Conservation (phyloP, 2,888 invertebrate species). For the Melangyna quadrimaculata region DNA sequence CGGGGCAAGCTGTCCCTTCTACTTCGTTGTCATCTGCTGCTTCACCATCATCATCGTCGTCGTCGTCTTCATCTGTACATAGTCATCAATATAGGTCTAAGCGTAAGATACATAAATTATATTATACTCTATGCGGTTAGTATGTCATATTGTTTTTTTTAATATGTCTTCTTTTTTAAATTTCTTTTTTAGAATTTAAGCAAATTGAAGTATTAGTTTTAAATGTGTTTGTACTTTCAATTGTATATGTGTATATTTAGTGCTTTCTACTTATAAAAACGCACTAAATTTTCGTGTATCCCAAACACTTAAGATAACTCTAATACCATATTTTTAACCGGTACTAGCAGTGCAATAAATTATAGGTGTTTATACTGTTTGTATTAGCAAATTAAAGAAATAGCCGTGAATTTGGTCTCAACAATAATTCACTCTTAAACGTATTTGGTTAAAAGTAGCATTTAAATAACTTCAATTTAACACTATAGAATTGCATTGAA, state of each 20-base stretch:
- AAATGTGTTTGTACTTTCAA: constrained; percentile 58
- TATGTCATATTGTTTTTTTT: constrained; percentile 49
- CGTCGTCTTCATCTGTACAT: constrained; percentile 75
- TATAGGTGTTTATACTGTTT: constrained; percentile 45
- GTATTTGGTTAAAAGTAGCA: background rate
- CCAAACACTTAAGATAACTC: constrained; percentile 52
- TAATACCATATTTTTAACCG: constrained; percentile 55
- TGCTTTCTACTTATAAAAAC: constrained; percentile 30
- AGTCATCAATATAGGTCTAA: constrained; percentile 74
- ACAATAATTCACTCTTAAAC: background rate
- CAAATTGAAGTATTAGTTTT: constrained; percentile 56
- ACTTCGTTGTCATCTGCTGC: constrained; percentile 69
- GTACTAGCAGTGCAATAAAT: constrained; percentile 68
- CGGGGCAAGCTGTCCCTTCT: constrained; percentile 74
- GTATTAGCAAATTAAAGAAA: background rate
- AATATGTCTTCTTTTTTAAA: constrained; percentile 47
- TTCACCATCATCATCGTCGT: constrained; percentile 69
- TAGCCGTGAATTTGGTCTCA: constrained; percentile 21
- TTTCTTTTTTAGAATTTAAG: constrained; percentile 35
- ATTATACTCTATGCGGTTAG: constrained; percentile 81
- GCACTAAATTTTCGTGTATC: constrained; percentile 34
- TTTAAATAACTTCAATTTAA: background rate
- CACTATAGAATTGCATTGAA: background rate
- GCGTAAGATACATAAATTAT: constrained; percentile 81
- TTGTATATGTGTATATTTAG: constrained; percentile 47